Evolutionary conservation across 2,113 vertebrate genomes (phyloP), one percentile per base, ranked within the genome.

Genomic region (Osmerus mordax): DNA sequence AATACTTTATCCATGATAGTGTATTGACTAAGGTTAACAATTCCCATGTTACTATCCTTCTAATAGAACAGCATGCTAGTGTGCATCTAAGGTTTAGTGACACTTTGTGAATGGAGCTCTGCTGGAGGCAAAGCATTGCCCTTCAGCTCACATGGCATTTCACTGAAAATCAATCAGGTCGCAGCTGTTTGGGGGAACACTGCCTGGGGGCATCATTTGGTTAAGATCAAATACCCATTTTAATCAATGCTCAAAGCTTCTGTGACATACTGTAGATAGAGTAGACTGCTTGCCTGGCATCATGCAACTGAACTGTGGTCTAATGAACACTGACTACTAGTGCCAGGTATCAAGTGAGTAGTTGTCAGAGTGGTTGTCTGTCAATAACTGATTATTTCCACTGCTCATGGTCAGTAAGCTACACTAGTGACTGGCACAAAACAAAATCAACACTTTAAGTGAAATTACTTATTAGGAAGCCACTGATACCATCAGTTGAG

Each of bases 91-190:
- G 32, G 73, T 66, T 25, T 12, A 25, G 62, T 77, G 71, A 75
- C 69, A 68, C 77, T 80, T 88, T 86, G 80, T 87, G 87, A 90
- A 88, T 85, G 87, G 80, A 64, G 23, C 87, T 75, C 89, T 6
- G 78, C 81, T 47, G 28, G 86, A 71, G 87, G 82, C 77, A 73
- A 74, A 83, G 28, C 47, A 67, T 72, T 88, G 86, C 86, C 89
- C 88, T 91, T 90, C 84, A 87, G 84, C 85, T 76, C 69, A 76
- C 77, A 18, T 70, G 77, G 79, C 78, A 75, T 83, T 78, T 79
- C 75, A 19, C 81, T 76, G 72, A 69, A 87, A 89, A 91, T 92
- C 89, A 83, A 88, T 90, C 76, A 53, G 60, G 80, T 81, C 59
- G 21, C 85, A 88, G 87, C 87, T 88, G 88, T 60, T 81, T 81